Evolutionary conservation across 2,113 vertebrate genomes (phyloP).

Genomic region (Columbina picui): DNA sequence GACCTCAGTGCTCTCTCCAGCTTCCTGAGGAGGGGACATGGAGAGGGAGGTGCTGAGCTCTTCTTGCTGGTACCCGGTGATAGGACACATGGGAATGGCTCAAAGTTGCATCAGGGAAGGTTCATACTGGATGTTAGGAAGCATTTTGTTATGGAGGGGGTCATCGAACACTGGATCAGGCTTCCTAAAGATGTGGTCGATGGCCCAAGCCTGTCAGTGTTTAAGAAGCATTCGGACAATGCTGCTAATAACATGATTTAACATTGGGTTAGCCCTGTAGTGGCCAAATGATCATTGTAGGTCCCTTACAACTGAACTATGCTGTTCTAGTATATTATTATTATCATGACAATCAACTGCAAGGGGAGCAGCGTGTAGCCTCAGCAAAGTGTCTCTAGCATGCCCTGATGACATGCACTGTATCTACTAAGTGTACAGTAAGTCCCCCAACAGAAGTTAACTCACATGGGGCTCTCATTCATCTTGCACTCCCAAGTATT

Average conservation of each 20-base stretch:
- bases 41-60: not conserved
- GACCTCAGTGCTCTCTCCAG: not conserved
- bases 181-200: not conserved
- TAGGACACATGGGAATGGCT: fast-evolving
- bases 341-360: not conserved
- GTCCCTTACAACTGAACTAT: not conserved
- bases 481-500: not conserved
- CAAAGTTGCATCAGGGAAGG: not conserved
- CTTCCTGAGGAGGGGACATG: not conserved
- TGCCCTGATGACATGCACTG: not conserved
- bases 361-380: not conserved
- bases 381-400: not conserved
- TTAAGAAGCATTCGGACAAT: not conserved
- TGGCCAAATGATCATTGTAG: not conserved
- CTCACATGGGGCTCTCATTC: not conserved
- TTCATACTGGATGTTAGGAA: not conserved
- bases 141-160: no score
- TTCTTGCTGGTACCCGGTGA: not conserved
- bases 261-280: not conserved
- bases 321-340: not conserved
- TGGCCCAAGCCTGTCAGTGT: not conserved
- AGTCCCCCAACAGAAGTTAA: not conserved
- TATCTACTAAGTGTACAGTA: not conserved
- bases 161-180: not conserved
- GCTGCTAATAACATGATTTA: not conserved